Evolutionary conservation across 1,140 invertebrate species (phyloP), one percentile per base, ranked within the genome.

Genomic region (Ceratoteleas bidentatus): DNA sequence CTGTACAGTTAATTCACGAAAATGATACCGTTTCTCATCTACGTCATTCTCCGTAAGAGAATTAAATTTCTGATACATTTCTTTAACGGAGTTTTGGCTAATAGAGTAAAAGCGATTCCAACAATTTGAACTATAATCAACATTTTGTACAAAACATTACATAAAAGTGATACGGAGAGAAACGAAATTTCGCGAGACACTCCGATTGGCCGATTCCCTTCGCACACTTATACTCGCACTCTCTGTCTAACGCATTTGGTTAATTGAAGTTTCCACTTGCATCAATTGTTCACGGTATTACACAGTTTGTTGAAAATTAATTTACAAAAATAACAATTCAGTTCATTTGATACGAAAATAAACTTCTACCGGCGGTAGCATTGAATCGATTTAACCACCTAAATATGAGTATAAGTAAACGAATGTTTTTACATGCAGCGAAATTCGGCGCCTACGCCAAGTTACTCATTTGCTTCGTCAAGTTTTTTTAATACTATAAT

Each of bases 401-500:
- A 36, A 57, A 34, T 14, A 14, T 24, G 24, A 38, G 54, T 57
- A 11, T n/a, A 57, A 57, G 34, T 50, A 52, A 52, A 64, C 33
- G 0, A 50, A 52, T 2, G 1, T 68, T 68, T 68, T 36, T 68
- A 57, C 40, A 68, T 47, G 6, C 4, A 54, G 50, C 8, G 15
- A 70, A 70, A 52, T 70, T 70, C 15, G 33, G 15, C 36, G 6
- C 33, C 60, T 50, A 43, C 0, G 50, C 57, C 61, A 72, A 61
- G 57, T 58, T 58, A 45, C 6, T 43, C 24, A 24, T 24, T 24
- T 24, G 24, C 24, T 43, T 43, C n/a, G 8, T n/a, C 40, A 10
- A 43, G 6, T 52, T 33, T 47, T 62, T 74, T 58, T 53, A 50
- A 57, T 65, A 36, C 43, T 58, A 72, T 38, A 79, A 72, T 79